phyloP scores from a whole-genome alignment of 2,888 invertebrate species.

The Caenorhabditis panamensis region DNA sequence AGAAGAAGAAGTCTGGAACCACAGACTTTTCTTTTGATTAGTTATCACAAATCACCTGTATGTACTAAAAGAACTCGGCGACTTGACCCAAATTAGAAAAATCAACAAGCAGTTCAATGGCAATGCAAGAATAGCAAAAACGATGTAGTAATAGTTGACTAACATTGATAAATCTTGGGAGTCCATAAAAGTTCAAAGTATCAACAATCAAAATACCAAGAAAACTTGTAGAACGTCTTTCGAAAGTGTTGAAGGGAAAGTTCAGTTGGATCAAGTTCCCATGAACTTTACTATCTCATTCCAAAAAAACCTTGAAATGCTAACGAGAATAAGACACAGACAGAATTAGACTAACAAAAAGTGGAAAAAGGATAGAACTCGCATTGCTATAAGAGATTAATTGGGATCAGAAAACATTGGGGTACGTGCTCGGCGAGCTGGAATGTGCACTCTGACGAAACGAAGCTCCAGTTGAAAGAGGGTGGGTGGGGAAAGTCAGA shows the following conservation, averaged over 20 bases:
- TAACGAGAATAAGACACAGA: background rate
- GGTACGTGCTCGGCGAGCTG: background rate
- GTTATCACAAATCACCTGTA: conserved; percentile 26
- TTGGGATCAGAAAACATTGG: conserved; percentile 1
- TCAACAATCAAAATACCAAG: background rate
- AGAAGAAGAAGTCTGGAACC: conserved; percentile 41
- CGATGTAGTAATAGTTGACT: conserved; percentile 47
- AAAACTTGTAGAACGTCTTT: background rate
- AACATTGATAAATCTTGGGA: conserved; percentile 20
- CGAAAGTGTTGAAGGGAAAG: background rate
- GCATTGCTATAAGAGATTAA: background rate
- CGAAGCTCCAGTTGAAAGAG: background rate
- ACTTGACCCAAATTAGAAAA: conserved; percentile 43
- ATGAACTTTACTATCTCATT: background rate
- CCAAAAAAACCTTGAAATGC: background rate
- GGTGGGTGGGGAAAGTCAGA: no score
- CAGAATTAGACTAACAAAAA: background rate
- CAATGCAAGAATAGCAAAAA: conserved; percentile 21
- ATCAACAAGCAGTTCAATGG: conserved; percentile 44
- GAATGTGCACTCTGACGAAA: conserved; percentile 1
- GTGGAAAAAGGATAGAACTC: background rate
- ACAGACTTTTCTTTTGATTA: background rate
- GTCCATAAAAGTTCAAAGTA: background rate
- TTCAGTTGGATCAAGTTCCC: no score
- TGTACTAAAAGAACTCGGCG: conserved; percentile 42